Percentiles rank a stretch among this genome's conserved stretches.
Conservation (phyloP, 2,113 vertebrate species). For the Carassius gibelio region DNA sequence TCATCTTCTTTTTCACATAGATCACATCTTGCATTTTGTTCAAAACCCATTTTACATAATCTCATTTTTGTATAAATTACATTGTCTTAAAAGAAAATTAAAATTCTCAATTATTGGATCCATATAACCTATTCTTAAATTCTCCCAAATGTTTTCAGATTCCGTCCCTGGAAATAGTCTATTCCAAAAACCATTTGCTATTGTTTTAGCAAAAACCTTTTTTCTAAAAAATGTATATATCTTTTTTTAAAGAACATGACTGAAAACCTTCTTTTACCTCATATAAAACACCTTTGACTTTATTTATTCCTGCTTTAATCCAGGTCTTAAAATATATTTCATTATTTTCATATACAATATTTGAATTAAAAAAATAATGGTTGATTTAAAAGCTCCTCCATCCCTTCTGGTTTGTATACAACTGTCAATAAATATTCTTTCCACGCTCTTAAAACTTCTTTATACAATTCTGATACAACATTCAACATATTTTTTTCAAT, state of each 20-base stretch:
- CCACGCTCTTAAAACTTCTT: background rate
- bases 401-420: background rate
- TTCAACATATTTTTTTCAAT: background rate
- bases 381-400: conserved; percentile 1
- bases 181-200: too few species aligned
- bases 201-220: too few species aligned
- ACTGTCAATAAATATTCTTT: background rate
- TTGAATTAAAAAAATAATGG: background rate
- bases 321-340: conserved; percentile 2
- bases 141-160: too few species aligned
- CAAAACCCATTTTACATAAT: background rate
- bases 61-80: background rate
- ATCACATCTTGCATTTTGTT: background rate
- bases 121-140: background rate
- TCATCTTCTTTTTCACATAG: background rate
- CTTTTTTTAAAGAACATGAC: too few species aligned
- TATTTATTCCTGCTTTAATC: background rate
- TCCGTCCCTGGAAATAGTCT: too few species aligned
- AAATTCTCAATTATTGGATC: background rate
- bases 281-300: background rate
- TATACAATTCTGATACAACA: background rate
- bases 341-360: background rate
- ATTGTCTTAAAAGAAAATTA: background rate
- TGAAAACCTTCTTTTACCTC: background rate
- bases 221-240: too few species aligned